These are phyloP conservation scores for Phlogophora meticulosa DNA, from an alignment of 2,888 invertebrate genomes.

Conservation along the genomic window DNA sequence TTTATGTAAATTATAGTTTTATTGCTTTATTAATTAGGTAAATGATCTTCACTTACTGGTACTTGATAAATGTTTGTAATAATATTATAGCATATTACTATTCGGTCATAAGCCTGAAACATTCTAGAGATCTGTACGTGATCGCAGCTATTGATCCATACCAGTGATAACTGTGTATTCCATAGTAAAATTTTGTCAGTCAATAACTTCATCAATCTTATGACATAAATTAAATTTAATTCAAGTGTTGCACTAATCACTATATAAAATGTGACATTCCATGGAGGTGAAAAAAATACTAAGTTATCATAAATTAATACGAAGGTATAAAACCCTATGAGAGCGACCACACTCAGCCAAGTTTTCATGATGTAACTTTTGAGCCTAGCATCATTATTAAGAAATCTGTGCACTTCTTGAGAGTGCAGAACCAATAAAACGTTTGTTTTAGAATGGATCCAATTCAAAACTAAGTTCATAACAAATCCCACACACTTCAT, in stretches of 20 bases:
- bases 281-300: neutral
- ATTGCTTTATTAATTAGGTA: no score
- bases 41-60: neutral
- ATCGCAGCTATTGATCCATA: neutral
- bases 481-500: slow-evolving; percentile 3
- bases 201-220: neutral
- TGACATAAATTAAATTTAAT: neutral
- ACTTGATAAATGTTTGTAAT: slow-evolving; percentile 2
- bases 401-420: slow-evolving; percentile 9
- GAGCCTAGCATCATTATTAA: neutral
- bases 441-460: neutral
- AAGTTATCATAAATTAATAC: neutral
- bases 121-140: neutral
- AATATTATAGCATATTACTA: slow-evolving; percentile 15
- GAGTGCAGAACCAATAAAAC: slow-evolving; percentile 8
- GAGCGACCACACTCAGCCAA: neutral
- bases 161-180: slow-evolving; percentile 3
- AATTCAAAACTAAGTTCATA: slow-evolving; percentile 2
- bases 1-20: neutral
- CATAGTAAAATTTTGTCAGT: neutral
- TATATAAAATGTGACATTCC: slow-evolving; percentile 4
- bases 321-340: neutral
- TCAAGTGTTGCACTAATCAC: neutral
- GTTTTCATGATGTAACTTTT: neutral
- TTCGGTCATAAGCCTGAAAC: slow-evolving; percentile 2